phyloP scores from a whole-genome alignment of 2,888 invertebrate genomes.

The Diadromus collaris region DNA sequence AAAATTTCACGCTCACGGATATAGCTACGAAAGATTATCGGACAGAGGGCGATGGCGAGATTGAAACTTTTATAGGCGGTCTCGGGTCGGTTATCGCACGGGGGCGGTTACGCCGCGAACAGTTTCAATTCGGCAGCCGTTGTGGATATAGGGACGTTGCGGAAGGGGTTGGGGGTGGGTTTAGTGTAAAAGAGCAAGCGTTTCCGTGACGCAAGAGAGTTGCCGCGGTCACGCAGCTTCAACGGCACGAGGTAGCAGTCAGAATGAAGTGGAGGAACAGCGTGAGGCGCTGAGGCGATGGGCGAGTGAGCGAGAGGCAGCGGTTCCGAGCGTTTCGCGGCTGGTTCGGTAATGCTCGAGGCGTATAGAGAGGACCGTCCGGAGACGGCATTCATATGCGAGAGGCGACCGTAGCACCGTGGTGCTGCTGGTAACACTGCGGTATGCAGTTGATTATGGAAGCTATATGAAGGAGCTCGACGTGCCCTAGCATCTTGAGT shows the following conservation, averaged over 20 bases:
- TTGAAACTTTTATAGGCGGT: conserved; percentile 52
- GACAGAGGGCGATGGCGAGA: conserved; percentile 19
- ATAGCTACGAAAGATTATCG: conserved; percentile 9
- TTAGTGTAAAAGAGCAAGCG: conserved; percentile 54
- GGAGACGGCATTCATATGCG: conserved; percentile 77
- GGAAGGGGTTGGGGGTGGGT: background rate
- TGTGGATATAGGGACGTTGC: conserved; percentile 20
- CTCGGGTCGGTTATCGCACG: conserved; percentile 33
- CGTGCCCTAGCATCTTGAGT: conserved; percentile 80
- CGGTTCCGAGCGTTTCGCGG: conserved; percentile 31
- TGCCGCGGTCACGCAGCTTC: conserved; percentile 33
- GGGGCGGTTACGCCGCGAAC: conserved; percentile 39
- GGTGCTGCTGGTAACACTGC: conserved; percentile 76
- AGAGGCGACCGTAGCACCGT: conserved; percentile 72
- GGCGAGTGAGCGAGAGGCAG: conserved; percentile 14
- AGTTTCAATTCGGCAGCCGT: conserved; percentile 53
- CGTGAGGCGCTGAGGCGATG: conserved; percentile 6
- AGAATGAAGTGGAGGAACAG: conserved; percentile 30
- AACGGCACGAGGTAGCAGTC: conserved; percentile 35
- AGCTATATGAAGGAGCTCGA: conserved; percentile 79
- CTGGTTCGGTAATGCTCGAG: conserved; percentile 46
- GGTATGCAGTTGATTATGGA: conserved; percentile 80
- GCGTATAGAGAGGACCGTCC: conserved; percentile 53
- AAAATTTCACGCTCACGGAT: background rate
- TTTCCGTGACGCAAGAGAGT: conserved; percentile 39